Base-by-base conservation (phyloP, 1,140 invertebrate genomes). In the Sarcophaga peregrina region DNA sequence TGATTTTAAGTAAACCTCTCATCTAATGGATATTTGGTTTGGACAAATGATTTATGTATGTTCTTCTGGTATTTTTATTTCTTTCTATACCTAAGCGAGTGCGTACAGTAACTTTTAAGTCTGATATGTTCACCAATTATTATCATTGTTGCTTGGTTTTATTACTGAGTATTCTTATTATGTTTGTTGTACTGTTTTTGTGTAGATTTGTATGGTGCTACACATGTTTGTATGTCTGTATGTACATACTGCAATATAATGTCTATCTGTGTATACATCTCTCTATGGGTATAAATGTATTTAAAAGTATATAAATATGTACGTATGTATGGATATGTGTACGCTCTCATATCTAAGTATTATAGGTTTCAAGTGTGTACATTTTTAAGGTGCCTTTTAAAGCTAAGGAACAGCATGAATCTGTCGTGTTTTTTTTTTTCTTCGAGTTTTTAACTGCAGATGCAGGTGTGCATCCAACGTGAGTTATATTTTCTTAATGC, bases 391-490 rank as follows among this genome's bases (percentile, higher is more conserved):
- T 78, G 75, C 75, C 75, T 78, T 78, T 78, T 78, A 78, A 78
- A 20, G 75, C 25, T 76, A 76, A 17, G 48, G 75, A 78, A 78
- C 75, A 78, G 75, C 75, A 78, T 78, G 75, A 78, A 50, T 78
- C 46, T 78, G 75, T 78, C 47, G 62, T 72, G 5, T 68, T 68
- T 17, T 15, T 68, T 68, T 10, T 48, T 47, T 48, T 78, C 50
- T 78, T 78, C 47, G 13, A 15, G 15, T 47, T 15, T 78, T 78
- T 78, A 48, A 78, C 47, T 78, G 75, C 75, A 78, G 75, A 78
- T 78, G 75, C 75, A 78, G 75, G 75, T 78, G 75, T 78, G 75
- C 75, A 78, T 78, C 75, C 62, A 78, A 78, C 48, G 75, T 78
- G 75, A 78, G 75, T 78, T 52, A 78, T 78, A 78, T 78, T 17